Base-by-base conservation (phyloP, 1,140 invertebrate species). In the Sipha flava region DNA sequence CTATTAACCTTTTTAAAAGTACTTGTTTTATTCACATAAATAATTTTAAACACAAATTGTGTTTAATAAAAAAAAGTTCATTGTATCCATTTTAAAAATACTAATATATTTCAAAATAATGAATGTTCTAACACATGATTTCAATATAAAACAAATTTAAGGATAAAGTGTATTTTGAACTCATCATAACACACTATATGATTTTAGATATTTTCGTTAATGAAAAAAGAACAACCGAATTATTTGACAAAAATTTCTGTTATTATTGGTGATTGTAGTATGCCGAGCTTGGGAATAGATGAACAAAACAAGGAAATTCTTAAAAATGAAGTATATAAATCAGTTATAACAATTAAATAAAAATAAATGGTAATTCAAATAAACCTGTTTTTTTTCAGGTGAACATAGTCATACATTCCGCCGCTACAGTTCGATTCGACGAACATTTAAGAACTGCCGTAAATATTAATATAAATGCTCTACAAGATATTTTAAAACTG, bases 381-480 rank as follows among this genome's bases (percentile, higher is more conserved):
- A 18, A 66, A 59, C 29, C 14, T 2, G n/a, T 68, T 31, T 54
- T 37, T 18, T 54, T 37, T 3, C n/a, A 91, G 85, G 90, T 84
- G 5, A 80, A 81, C 34, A 79, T 83, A 12, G 81, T 97, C 16
- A 94, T 97, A 85, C 95, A 97, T 84, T 91, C 89, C 2, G 95
- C 95, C 2, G 95, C 95, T 0, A 95, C 94, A 21, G 90, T 97
- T 7, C 90, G 92, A 83, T 97, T 97, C 85, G 92, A 95, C 84
- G 95, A 95, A 85, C 88, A 90, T 70, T 85, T 97, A 31, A 90
- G 90, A 83, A 79, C 84, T n/a, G 88, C 90, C 0, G 86, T 88
- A 29, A 86, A 88, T 31, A 89, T 90, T 49, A 92, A 92, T 82
- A 86, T 92, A 3, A 85, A 86, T 72, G 90, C 89, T 9, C 90